phyloP scores from a whole-genome alignment of 2,797 vertebrate genomes.

The Eulemur albifrons region DNA sequence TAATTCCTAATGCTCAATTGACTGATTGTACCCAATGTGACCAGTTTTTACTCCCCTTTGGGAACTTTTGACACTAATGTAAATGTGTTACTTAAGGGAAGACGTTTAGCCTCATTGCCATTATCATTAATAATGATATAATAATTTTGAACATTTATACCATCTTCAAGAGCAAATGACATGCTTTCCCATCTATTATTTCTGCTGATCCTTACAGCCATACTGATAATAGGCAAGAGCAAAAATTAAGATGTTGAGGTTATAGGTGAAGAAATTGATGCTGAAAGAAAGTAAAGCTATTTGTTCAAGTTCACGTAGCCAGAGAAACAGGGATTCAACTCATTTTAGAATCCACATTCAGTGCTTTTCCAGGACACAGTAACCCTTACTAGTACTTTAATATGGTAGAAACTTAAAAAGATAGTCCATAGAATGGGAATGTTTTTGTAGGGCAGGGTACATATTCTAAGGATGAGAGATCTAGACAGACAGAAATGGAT shows the following conservation, averaged over 20 bases:
- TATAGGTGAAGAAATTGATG: neutral
- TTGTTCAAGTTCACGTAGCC: neutral
- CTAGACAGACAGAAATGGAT: neutral
- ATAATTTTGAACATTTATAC: neutral
- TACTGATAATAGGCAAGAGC: neutral
- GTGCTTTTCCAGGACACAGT: neutral
- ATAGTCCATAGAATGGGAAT: neutral
- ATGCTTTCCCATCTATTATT: neutral
- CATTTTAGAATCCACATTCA: neutral
- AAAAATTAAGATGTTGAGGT: neutral
- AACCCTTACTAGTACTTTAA: neutral
- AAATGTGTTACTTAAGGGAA: slow-evolving; percentile 25
- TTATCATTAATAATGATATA: neutral
- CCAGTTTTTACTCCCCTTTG: neutral
- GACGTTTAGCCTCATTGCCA: neutral
- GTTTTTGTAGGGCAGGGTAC: neutral
- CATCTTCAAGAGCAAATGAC: neutral
- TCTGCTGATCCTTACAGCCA: neutral
- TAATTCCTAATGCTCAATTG: neutral
- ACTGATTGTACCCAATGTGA: neutral
- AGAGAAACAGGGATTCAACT: neutral
- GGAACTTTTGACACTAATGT: neutral
- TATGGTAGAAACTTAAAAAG: neutral
- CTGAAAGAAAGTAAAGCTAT: neutral
- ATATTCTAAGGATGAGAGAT: neutral